Conservation (phyloP, 2,888 invertebrate species). For the Ophraella communa region DNA sequence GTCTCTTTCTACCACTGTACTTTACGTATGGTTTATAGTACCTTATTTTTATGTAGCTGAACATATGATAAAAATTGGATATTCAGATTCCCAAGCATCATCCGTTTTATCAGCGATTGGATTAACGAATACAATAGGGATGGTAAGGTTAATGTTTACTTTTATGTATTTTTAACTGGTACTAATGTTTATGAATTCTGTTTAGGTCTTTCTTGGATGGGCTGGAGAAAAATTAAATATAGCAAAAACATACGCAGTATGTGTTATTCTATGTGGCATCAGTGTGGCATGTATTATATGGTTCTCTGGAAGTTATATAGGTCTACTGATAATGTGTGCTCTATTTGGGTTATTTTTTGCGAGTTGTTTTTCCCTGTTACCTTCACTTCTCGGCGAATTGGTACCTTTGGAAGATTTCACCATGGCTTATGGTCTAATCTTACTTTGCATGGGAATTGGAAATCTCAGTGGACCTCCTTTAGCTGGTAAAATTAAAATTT, state of each 20-base stretch:
- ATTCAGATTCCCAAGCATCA: conserved; percentile 76
- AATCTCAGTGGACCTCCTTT: conserved; percentile 91
- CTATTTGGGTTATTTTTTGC: conserved; percentile 90
- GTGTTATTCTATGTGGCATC: conserved; percentile 72
- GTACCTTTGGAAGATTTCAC: conserved; percentile 92
- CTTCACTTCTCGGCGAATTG: conserved; percentile 85
- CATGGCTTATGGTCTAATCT: conserved; percentile 87
- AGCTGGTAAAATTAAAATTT: conserved; percentile 83
- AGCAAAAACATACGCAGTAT: conserved; percentile 80
- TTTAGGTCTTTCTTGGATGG: conserved; percentile 81
- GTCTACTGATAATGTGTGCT: conserved; percentile 57
- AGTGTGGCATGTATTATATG: conserved; percentile 67
- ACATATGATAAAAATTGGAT: conserved; percentile 73
- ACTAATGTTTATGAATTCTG: background rate
- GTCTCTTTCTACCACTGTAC: conserved; percentile 83
- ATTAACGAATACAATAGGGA: conserved; percentile 89
- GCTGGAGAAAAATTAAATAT: conserved; percentile 88
- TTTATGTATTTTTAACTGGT: too few relatives aligned
- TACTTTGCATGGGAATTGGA: conserved; percentile 91
- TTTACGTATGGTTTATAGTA: conserved; percentile 93
- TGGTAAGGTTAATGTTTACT: conserved; percentile 65
- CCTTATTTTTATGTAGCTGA: conserved; percentile 94
- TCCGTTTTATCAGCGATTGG: conserved; percentile 85
- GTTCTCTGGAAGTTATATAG: conserved; percentile 54
- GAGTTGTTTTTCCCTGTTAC: conserved; percentile 89